Conservation (phyloP, 2,113 vertebrate genomes). For the Lipophrys pholis region DNA sequence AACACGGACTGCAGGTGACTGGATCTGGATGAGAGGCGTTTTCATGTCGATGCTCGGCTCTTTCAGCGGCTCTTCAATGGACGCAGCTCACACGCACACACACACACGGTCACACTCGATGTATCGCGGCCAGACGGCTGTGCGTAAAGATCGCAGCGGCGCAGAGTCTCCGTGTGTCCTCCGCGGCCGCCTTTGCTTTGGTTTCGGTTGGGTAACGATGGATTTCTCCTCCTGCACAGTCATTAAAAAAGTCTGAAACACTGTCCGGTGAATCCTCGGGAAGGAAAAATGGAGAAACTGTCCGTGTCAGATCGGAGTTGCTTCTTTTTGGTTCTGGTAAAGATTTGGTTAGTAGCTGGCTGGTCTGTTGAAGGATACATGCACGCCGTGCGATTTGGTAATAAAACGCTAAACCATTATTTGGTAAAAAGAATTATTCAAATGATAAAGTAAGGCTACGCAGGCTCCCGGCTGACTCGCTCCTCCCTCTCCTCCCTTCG, state of each 20-base stretch:
- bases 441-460: conserved; percentile 75
- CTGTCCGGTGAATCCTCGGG: conserved; percentile 36
- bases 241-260: conserved; percentile 64
- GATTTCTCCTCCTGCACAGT: conserved; percentile 47
- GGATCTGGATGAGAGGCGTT: conserved; percentile 12
- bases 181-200: conserved; percentile 63
- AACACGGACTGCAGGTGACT: conserved; percentile 11
- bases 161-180: conserved; percentile 21
- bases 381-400: conserved; percentile 47
- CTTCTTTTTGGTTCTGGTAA: conserved; percentile 67
- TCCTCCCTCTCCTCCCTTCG: conserved; percentile 71
- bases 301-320: conserved; percentile 44
- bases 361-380: conserved; percentile 53
- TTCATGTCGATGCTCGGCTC: conserved; percentile 24
- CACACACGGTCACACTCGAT: conserved; percentile 44
- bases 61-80: conserved; percentile 37
- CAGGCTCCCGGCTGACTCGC: conserved; percentile 74
- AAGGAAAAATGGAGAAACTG: conserved; percentile 19
- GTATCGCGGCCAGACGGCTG: conserved; percentile 58
- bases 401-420: conserved; percentile 38
- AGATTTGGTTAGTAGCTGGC: conserved; percentile 78
- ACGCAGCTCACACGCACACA: conserved; percentile 11
- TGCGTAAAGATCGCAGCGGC: conserved; percentile 60
- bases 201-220: conserved; percentile 49
- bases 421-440: conserved; percentile 66